Percentiles rank a stretch among this genome's conserved stretches.
Evolutionary conservation across 2,113 vertebrate species (phyloP).

Genomic region (Cyphomyrus discorhynchus): DNA sequence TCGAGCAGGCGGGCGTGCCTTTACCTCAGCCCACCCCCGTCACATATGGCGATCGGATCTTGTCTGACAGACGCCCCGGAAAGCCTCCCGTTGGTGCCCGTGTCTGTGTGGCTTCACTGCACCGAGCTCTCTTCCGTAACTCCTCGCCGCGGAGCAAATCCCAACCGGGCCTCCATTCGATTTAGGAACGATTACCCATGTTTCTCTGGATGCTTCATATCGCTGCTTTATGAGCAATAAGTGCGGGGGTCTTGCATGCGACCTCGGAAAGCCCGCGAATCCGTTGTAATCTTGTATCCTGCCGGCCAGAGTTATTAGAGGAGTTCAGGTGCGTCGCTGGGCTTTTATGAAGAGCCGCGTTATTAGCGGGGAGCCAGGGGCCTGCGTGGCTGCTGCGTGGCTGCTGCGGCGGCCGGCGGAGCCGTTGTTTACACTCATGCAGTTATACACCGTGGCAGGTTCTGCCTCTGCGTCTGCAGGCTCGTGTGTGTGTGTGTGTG

Average conservation of each 20-base stretch:
- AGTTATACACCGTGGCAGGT: slow-evolving; percentile 16
- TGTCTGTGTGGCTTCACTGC: slow-evolving; percentile 16
- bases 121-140: slow-evolving; percentile 27
- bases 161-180: slow-evolving; percentile 28
- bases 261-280: slow-evolving; percentile 22
- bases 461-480: slow-evolving; percentile 45
- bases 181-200: slow-evolving; percentile 37
- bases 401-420: not conserved
- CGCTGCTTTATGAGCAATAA: slow-evolving; percentile 39
- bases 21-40: not conserved
- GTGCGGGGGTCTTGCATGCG: slow-evolving; percentile 25
- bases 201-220: slow-evolving; percentile 30
- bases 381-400: slow-evolving; percentile 14
- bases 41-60: not conserved
- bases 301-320: slow-evolving; percentile 35
- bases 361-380: slow-evolving; percentile 26
- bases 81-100: slow-evolving; percentile 9
- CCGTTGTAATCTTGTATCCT: slow-evolving; percentile 29
- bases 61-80: not conserved
- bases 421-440: not conserved
- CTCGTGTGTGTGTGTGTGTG: slow-evolving; percentile 17
- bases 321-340: slow-evolving; percentile 26
- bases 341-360: slow-evolving; percentile 25
- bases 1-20: not conserved
- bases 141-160: slow-evolving; percentile 11